phyloP scores from a whole-genome alignment of 2,797 vertebrate species.

The Anas acuta region DNA sequence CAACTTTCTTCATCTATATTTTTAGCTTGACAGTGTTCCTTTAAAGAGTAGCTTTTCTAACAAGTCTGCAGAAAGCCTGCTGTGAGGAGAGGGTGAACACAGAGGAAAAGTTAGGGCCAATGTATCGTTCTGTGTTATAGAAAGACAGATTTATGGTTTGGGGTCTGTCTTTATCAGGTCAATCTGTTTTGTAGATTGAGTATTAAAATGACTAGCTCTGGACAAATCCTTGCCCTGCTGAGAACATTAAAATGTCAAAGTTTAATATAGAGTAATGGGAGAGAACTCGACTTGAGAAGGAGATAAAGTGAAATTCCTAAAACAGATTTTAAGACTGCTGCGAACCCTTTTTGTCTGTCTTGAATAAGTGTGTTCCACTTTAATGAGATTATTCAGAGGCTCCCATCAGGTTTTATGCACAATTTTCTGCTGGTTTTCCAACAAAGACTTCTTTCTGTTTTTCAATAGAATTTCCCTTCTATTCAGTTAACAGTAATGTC shows the following conservation, averaged over 20 bases:
- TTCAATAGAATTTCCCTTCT: conserved; percentile 71
- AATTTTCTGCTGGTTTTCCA: conserved; percentile 67
- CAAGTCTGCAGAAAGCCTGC: neutral
- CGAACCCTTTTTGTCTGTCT: conserved; percentile 69
- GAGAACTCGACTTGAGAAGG: conserved; percentile 31
- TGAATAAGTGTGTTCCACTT: conserved; percentile 74
- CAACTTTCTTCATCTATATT: neutral
- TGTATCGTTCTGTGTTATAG: neutral
- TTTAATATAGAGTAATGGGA: conserved; percentile 68
- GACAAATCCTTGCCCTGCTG: conserved; percentile 46
- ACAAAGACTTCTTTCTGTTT: conserved; percentile 76
- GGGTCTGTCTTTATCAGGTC: neutral
- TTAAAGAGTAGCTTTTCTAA: neutral
- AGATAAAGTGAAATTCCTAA: conserved; percentile 70
- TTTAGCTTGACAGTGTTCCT: neutral
- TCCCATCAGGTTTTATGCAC: conserved; percentile 74
- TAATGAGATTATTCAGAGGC: conserved; percentile 81
- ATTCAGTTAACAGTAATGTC: conserved; percentile 60
- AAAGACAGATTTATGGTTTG: conserved; percentile 36
- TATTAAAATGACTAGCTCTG: conserved; percentile 62
- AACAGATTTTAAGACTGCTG: conserved; percentile 70
- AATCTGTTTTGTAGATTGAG: conserved; percentile 43
- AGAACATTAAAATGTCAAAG: conserved; percentile 61
- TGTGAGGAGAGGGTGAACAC: neutral
- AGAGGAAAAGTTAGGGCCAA: neutral